Conservation (phyloP, 1,140 invertebrate species). For the Homalodisca vitripennis region DNA sequence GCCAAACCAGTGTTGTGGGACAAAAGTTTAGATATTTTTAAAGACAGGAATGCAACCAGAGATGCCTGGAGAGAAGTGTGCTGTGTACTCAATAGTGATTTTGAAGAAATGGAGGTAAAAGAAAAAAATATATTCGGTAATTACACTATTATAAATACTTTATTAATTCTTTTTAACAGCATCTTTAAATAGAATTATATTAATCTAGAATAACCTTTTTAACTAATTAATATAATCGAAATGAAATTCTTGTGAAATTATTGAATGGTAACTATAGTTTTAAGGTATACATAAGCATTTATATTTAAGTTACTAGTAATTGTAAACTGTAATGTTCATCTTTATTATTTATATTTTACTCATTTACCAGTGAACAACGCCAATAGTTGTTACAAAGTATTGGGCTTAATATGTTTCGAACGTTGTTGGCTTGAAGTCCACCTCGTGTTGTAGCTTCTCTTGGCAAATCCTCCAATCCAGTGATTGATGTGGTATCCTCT, state of each 20-base stretch:
- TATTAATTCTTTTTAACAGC: too few species aligned
- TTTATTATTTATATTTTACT: conserved; percentile 31
- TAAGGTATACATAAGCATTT: too few species aligned
- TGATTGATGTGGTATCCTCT: conserved; percentile 36
- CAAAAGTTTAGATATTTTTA: neutral
- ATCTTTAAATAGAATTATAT: too few species aligned
- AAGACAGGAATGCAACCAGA: conserved; percentile 15
- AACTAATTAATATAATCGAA: too few species aligned
- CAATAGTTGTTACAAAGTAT: conserved; percentile 33
- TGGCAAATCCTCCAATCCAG: conserved; percentile 37
- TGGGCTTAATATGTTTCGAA: conserved; percentile 29
- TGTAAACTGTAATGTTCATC: neutral
- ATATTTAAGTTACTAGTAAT: neutral
- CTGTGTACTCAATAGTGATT: neutral
- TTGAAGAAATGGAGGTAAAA: neutral
- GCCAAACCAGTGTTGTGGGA: neutral
- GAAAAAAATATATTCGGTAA: neutral
- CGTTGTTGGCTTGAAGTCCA: conserved; percentile 35
- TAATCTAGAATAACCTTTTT: too few species aligned
- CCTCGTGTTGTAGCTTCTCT: conserved; percentile 31
- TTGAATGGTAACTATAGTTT: too few species aligned
- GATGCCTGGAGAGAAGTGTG: neutral
- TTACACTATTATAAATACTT: too few species aligned
- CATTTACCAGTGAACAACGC: conserved; percentile 35
- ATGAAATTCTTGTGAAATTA: too few species aligned